These are phyloP conservation scores for Tenthredo distinguenda DNA, from an alignment of 2,888 invertebrate species.

Conservation along the genomic window DNA sequence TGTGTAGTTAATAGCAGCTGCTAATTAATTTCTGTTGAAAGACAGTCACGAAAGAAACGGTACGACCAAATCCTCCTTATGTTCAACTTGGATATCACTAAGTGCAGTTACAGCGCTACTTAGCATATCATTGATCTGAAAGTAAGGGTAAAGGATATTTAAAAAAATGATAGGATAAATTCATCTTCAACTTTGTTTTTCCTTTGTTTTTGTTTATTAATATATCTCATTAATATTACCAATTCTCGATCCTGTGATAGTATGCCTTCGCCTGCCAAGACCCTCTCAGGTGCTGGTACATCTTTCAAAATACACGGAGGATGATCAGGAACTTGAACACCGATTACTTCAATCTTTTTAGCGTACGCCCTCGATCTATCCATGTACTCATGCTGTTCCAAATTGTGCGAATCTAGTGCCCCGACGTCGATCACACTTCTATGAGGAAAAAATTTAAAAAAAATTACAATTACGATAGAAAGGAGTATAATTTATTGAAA, in stretches of 20 bases:
- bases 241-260: conserved; percentile 83
- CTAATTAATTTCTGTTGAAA: not conserved
- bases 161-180: conserved; percentile 23
- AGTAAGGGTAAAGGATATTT: conserved; percentile 60
- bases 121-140: conserved; percentile 86
- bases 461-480: not conserved
- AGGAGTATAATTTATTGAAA: not conserved
- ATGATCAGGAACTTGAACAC: conserved; percentile 76
- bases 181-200: not conserved
- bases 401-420: conserved; percentile 91
- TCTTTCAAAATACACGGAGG: conserved; percentile 84
- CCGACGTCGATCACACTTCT: conserved; percentile 97
- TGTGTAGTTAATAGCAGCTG: not conserved
- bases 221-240: conserved; percentile 79
- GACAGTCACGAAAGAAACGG: conserved; percentile 83
- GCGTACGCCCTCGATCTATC: conserved; percentile 80
- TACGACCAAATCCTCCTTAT: conserved; percentile 94
- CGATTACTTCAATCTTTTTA: conserved; percentile 76
- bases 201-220: not conserved
- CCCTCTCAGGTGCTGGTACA: conserved; percentile 87
- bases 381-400: conserved; percentile 93
- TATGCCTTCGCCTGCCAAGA: conserved; percentile 84
- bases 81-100: conserved; percentile 90
- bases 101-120: conserved; percentile 87
- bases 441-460: conserved; percentile 60